Evolutionary conservation across 2,888 invertebrate genomes (phyloP).

Genomic region (Anoncus sp.): DNA sequence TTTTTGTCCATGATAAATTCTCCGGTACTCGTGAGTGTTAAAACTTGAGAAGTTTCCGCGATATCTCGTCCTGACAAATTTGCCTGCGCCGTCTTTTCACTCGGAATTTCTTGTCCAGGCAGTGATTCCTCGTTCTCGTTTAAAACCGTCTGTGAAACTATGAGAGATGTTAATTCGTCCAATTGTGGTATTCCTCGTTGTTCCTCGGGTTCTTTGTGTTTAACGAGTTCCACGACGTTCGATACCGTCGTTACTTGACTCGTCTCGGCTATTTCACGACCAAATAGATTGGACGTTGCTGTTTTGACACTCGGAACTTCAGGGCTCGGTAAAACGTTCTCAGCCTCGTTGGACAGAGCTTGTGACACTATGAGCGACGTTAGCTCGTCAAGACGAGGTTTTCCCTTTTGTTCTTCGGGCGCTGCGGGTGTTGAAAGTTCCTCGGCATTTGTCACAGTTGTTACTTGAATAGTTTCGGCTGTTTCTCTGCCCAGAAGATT

Average conservation of each 20-base stretch:
- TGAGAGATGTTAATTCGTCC: slow-evolving; percentile 64
- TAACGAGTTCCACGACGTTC: slow-evolving; percentile 72
- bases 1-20: slow-evolving; percentile 70
- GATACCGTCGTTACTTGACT: slow-evolving; percentile 72
- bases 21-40: slow-evolving; percentile 74
- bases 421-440: slow-evolving; percentile 64
- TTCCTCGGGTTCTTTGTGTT: slow-evolving; percentile 60
- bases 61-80: slow-evolving; percentile 77
- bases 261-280: slow-evolving; percentile 76
- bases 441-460: slow-evolving; percentile 69
- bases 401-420: slow-evolving; percentile 72
- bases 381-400: slow-evolving; percentile 73
- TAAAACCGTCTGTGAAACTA: slow-evolving; percentile 66
- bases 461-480: slow-evolving; percentile 78
- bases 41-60: slow-evolving; percentile 70
- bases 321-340: slow-evolving; percentile 68
- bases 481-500: slow-evolving; percentile 75
- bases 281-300: slow-evolving; percentile 79
- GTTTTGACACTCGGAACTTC: slow-evolving; percentile 75
- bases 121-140: slow-evolving; percentile 66
- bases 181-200: slow-evolving; percentile 64
- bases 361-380: slow-evolving; percentile 73
- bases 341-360: slow-evolving; percentile 69
- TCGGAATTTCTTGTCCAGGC: slow-evolving; percentile 67
- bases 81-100: slow-evolving; percentile 75